These are phyloP conservation scores for Leucoma salicis DNA, from an alignment of 2,888 invertebrate genomes.

Conservation along the genomic window DNA sequence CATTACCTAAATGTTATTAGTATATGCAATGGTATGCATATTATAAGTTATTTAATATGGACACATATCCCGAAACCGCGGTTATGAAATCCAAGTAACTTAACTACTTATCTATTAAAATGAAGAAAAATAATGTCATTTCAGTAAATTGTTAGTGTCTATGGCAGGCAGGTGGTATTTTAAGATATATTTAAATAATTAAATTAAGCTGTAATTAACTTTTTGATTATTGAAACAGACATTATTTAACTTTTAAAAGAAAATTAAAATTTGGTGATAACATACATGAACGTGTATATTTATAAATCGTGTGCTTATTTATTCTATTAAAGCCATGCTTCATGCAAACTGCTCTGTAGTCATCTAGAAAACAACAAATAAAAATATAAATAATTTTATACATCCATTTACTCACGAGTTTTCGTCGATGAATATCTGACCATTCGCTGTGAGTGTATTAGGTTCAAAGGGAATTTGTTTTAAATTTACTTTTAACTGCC, in stretches of 20 bases:
- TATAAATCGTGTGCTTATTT: slow-evolving; percentile 60
- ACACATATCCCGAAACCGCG: too few relatives aligned
- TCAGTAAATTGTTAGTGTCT: slow-evolving; percentile 46
- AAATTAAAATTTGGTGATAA: slow-evolving; percentile 32
- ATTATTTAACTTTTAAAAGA: slow-evolving; percentile 10
- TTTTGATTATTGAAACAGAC: slow-evolving; percentile 14
- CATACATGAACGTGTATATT: slow-evolving; percentile 72
- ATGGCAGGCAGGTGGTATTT: too few relatives aligned
- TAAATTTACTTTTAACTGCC: too few relatives aligned
- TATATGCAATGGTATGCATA: too few relatives aligned
- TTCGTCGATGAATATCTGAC: slow-evolving; percentile 15
- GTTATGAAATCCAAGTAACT: too few relatives aligned
- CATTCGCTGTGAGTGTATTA: slow-evolving; percentile 19
- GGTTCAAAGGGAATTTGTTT: not conserved
- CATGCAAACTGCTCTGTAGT: slow-evolving; percentile 67
- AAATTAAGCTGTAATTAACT: slow-evolving; percentile 37
- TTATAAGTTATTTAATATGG: too few relatives aligned
- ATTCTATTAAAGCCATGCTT: slow-evolving; percentile 69
- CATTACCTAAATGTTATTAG: too few relatives aligned
- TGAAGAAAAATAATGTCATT: slow-evolving; percentile 56
- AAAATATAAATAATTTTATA: slow-evolving; percentile 37
- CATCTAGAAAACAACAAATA: slow-evolving; percentile 60
- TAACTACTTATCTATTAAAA: slow-evolving; percentile 48
- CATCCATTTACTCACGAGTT: slow-evolving; percentile 29
- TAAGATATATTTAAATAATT: too few relatives aligned